phyloP scores from a whole-genome alignment of 2,113 vertebrate species.

The Axis porcinus region DNA sequence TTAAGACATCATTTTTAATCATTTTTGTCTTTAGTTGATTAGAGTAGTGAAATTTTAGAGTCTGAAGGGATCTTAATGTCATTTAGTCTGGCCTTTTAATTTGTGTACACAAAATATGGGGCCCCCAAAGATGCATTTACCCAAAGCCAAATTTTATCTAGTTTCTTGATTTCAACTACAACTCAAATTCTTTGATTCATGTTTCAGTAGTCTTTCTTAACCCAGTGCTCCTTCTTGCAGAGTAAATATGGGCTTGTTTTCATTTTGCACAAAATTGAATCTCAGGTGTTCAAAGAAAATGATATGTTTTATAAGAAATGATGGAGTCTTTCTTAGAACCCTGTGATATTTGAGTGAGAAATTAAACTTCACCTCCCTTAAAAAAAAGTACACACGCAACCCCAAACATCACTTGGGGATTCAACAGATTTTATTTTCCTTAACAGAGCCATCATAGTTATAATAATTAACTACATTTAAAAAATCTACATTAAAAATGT shows the following conservation, averaged over 20 bases:
- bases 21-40: not conserved
- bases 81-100: not conserved
- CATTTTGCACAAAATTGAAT: conserved; percentile 13
- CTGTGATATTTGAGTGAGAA: not conserved
- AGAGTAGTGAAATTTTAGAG: not conserved
- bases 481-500: not conserved
- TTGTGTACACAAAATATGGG: not conserved
- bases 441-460: not conserved
- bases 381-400: not conserved
- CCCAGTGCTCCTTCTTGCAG: not conserved
- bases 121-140: not conserved
- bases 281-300: not conserved
- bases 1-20: not conserved
- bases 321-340: not conserved
- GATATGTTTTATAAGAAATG: not conserved
- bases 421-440: not conserved
- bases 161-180: not conserved
- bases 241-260: conserved; percentile 15
- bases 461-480: not conserved
- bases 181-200: not conserved
- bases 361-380: not conserved
- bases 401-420: not conserved
- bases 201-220: not conserved
- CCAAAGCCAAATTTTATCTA: not conserved
- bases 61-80: not conserved